Conservation (phyloP, 2,888 invertebrate species). For the Drosophila hamatofila region DNA sequence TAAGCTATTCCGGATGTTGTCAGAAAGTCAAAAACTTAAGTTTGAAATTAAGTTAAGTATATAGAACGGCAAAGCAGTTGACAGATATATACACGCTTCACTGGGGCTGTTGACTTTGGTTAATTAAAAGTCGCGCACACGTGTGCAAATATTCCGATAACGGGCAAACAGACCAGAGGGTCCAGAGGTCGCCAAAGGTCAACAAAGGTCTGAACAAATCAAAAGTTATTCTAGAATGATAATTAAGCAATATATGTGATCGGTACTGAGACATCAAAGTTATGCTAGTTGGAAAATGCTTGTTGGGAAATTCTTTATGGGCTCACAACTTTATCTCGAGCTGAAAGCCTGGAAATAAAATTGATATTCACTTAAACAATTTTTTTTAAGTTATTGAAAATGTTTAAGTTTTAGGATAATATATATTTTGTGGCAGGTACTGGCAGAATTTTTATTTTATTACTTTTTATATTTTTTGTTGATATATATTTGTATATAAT, state of each 20-base stretch:
- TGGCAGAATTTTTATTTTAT: neutral
- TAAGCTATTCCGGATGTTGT: conserved; percentile 53
- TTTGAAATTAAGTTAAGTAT: conserved; percentile 43
- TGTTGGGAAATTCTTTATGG: neutral
- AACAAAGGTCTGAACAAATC: conserved; percentile 10
- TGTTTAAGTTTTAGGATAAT: neutral
- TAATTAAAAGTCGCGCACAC: conserved; percentile 72
- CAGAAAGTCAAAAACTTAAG: conserved; percentile 53
- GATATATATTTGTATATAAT: neutral
- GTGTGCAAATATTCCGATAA: conserved; percentile 36
- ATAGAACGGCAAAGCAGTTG: conserved; percentile 40
- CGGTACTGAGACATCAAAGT: neutral
- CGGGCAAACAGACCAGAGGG: conserved; percentile 9
- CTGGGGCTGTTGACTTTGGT: conserved; percentile 72
- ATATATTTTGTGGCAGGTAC: neutral
- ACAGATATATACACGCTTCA: conserved; percentile 58
- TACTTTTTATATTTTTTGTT: neutral
- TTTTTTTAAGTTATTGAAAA: neutral
- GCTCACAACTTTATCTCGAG: neutral
- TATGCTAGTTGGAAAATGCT: neutral
- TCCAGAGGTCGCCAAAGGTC: conserved; percentile 44
- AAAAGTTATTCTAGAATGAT: conserved; percentile 6
- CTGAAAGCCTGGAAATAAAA: neutral
- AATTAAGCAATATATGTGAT: neutral
- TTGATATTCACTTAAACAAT: neutral